Base-by-base conservation (phyloP, 2,113 vertebrate genomes). In the Ginglymostoma cirratum region DNA sequence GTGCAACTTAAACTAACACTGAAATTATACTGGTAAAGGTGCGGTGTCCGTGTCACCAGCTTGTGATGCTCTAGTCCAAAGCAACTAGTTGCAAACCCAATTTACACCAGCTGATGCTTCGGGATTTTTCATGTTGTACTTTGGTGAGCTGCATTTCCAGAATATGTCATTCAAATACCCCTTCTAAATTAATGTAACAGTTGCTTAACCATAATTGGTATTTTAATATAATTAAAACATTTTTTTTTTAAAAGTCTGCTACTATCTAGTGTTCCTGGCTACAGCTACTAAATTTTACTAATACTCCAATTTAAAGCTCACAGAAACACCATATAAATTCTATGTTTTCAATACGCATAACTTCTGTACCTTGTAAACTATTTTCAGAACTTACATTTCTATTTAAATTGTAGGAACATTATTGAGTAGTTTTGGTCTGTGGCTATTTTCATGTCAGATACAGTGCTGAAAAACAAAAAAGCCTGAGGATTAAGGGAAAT, bases 371-470 rank as follows among this genome's bases (percentile, higher is more conserved):
- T 17, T 72, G 69, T 69, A 52, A 76, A 72, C 30, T 95, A 1
- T 2, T 95, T 70, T 72, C 42, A 95, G 94, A 70, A 52, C 30
- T 34, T 95, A 52, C 27, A 17, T 61, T 61, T 61, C 55, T 34
- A 72, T 52, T 72, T 70, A 72, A 95, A 72, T 95, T 72, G 34
- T 70, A 95, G 27, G 52, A 90, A 61, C 52, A 65, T 83, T 83
- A 42, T 42, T 17, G n/a, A 38, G 34, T 42, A 38, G 5, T 83
- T 83, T 83, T 45, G 80, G 19, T 23, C 38, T n/a, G n/a, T 5
- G 4, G 17, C 38, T 17, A 83, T 83, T 42, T 83, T 83, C 80
- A 15, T 45, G 80, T 93, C 19, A 38, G n/a, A 38, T 21, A 38
- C 34, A 6, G 6, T 66, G 7, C 65, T 66, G 89, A 19, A 17